A percentile compares a stretch with the other conserved stretches of the same genome.
These are phyloP conservation scores for Hirudo medicinalis DNA, from an alignment of 1,140 invertebrate genomes.

Conservation along the genomic window DNA sequence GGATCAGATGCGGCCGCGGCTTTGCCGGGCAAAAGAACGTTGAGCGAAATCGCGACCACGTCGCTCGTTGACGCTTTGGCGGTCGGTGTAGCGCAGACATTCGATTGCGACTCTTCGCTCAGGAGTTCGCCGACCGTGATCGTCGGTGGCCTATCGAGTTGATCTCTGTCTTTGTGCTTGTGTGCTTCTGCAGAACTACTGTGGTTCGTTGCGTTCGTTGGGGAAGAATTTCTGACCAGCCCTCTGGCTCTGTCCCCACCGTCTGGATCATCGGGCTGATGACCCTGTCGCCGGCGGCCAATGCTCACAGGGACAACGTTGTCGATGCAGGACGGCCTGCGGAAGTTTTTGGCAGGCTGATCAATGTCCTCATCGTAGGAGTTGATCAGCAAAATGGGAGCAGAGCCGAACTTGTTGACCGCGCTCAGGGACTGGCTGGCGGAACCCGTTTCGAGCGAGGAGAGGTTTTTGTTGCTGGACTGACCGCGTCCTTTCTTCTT, in stretches of 20 bases:
- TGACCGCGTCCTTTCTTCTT: slow-evolving; percentile 13
- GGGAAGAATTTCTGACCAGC: neutral
- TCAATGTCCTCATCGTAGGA: slow-evolving; percentile 18
- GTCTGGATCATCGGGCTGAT: neutral
- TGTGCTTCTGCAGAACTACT: no score
- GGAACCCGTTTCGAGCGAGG: neutral
- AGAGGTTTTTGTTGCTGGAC: neutral
- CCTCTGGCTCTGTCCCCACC: neutral
- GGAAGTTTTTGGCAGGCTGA: slow-evolving; percentile 3
- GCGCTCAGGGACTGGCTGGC: neutral
- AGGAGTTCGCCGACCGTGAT: no score
- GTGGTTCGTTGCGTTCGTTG: no score
- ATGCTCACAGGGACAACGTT: slow-evolving; percentile 20
- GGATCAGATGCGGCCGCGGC: neutral
- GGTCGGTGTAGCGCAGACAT: no score
- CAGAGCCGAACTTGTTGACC: slow-evolving; percentile 9
- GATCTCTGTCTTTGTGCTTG: no score
- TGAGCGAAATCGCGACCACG: no score
- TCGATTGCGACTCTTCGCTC: no score
- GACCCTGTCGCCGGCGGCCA: neutral
- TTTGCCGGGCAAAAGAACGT: neutral
- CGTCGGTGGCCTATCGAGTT: no score
- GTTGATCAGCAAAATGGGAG: slow-evolving; percentile 14
- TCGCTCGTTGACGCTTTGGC: neutral
- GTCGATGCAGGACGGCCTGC: slow-evolving; percentile 23